phyloP scores from a whole-genome alignment of 2,888 invertebrate genomes.

The Drosophila paranaensis region DNA sequence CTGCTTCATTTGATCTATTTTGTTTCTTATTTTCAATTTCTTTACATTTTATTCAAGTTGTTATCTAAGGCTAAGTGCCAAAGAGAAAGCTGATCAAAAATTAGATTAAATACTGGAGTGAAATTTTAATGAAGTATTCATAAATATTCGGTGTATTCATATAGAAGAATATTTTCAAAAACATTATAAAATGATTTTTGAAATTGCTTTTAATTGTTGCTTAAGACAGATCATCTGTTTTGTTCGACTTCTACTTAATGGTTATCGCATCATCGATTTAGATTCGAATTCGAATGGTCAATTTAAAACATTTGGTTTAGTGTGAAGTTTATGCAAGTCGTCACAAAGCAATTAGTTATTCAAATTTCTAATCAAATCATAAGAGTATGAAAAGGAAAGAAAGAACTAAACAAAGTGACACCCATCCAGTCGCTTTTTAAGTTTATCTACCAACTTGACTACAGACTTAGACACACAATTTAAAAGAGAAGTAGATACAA shows the following conservation, averaged over 20 bases:
- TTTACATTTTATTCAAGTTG: background rate
- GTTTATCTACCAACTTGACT: conserved; percentile 31
- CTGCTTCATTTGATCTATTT: background rate
- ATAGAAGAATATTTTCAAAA: too few species aligned
- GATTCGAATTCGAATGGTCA: background rate
- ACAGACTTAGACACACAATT: conserved; percentile 47
- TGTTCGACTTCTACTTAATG: background rate
- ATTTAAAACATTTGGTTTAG: background rate
- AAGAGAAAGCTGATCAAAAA: too few species aligned
- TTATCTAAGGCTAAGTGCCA: too few species aligned
- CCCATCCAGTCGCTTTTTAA: conserved; percentile 32
- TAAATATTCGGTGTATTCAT: too few species aligned
- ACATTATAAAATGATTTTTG: background rate
- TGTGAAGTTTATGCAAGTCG: conserved; percentile 28
- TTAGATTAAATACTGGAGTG: background rate
- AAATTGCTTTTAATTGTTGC: background rate
- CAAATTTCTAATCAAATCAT: conserved; percentile 9
- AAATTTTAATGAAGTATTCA: background rate
- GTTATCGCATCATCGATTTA: background rate
- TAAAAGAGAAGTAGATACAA: conserved; percentile 48
- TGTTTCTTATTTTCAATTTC: background rate
- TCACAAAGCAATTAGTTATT: conserved; percentile 8
- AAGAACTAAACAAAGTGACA: conserved; percentile 6
- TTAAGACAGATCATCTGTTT: background rate
- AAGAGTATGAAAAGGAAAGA: background rate